phyloP scores from a whole-genome alignment of 2,113 vertebrate genomes.

The Amblyornis subalaris region DNA sequence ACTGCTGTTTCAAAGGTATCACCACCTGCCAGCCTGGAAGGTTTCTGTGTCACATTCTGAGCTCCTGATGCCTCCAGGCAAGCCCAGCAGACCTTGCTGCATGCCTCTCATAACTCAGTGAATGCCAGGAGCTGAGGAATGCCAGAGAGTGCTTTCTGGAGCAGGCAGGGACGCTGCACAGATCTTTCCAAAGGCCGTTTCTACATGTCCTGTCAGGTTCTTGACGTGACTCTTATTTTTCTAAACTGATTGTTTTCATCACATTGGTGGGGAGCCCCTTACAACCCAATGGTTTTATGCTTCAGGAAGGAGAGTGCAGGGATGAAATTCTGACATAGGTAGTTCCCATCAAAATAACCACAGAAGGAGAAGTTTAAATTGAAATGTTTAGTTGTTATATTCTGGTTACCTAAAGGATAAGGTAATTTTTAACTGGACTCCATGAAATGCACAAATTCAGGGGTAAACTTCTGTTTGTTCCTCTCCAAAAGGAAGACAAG shows the following conservation, averaged over 20 bases:
- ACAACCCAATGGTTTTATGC: neutral
- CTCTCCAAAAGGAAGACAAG: neutral
- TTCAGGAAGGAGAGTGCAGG: neutral
- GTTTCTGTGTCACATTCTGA: neutral
- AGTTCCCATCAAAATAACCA: neutral
- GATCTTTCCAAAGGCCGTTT: neutral
- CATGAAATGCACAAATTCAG: neutral
- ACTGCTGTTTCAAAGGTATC: conserved; percentile 68
- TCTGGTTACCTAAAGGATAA: neutral
- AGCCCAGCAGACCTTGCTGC: neutral
- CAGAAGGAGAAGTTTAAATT: neutral
- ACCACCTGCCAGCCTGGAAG: neutral
- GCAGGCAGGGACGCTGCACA: neutral
- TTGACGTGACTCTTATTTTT: neutral
- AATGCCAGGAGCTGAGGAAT: neutral
- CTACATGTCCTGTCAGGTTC: neutral
- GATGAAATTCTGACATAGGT: neutral
- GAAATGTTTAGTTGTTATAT: neutral
- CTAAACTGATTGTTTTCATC: neutral
- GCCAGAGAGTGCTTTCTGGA: neutral
- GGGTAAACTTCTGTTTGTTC: neutral
- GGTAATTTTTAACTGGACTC: neutral
- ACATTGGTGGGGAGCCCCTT: neutral
- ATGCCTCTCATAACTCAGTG: neutral
- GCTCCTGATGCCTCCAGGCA: neutral